Conservation (phyloP, 2,797 vertebrate species). For the Sternotherus odoratus region DNA sequence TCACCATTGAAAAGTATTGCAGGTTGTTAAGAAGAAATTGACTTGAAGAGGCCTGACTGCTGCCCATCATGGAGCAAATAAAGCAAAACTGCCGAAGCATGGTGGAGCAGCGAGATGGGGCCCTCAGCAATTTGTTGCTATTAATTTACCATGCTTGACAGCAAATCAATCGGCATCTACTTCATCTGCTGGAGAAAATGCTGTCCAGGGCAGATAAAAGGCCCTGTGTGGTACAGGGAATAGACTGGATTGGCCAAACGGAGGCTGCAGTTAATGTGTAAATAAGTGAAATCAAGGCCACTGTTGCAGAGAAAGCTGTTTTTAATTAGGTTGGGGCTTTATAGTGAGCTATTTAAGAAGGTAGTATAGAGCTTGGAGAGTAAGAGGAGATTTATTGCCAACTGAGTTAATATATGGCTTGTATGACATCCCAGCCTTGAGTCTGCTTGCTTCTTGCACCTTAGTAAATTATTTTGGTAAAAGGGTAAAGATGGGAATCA, state of each 20-base stretch:
- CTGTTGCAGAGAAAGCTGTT: constrained; percentile 84
- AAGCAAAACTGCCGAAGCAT: constrained; percentile 89
- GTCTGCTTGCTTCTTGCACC: constrained; percentile 57
- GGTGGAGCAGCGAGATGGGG: constrained; percentile 86
- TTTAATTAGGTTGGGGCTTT: constrained; percentile 87
- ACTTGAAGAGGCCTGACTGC: constrained; percentile 91
- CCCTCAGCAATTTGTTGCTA: constrained; percentile 91
- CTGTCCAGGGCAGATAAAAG: constrained; percentile 89
- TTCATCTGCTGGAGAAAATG: constrained; percentile 89
- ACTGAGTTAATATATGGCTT: constrained; percentile 69
- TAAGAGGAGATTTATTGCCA: constrained; percentile 75
- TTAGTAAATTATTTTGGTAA: constrained; percentile 74
- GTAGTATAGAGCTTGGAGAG: constrained; percentile 67
- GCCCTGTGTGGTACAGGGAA: constrained; percentile 79
- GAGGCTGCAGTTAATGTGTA: constrained; percentile 87
- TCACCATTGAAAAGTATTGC: constrained; percentile 89
- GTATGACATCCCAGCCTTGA: constrained; percentile 59
- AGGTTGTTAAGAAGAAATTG: constrained; percentile 97
- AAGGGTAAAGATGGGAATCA: constrained; percentile 49
- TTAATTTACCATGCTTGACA: constrained; percentile 91
- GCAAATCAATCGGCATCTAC: constrained; percentile 90
- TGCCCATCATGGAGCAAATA: constrained; percentile 90
- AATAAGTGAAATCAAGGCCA: constrained; percentile 88
- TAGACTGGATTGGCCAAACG: constrained; percentile 83
- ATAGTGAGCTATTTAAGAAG: constrained; percentile 81